Base-by-base conservation (phyloP, 2,888 invertebrate genomes). In the Amaurobius ferox region DNA sequence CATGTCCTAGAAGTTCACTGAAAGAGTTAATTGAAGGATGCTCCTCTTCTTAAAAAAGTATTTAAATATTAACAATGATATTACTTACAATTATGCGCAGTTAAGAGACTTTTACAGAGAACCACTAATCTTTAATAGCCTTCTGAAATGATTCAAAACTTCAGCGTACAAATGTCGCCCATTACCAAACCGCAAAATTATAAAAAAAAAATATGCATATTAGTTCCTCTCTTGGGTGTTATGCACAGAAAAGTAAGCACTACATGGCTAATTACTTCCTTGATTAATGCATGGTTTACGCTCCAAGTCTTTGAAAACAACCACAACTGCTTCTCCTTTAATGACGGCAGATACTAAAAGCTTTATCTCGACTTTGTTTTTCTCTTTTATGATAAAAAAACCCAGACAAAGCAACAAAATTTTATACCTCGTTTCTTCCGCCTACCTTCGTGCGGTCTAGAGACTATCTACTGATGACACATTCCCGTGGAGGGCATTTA, bases 401-500 rank as follows among this genome's bases (percentile, higher is more conserved):
- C n/a, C n/a, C 6, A 9, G 35, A 35, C 35, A 5, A 35, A 61
- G 61, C 44, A 71, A 30, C 74, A 23, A 28, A 40, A 61, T 29
- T 64, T 26, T n/a, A 3, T 16, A 28, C 28, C 67, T 44, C n/a
- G n/a, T n/a, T 66, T 48, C 64, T 44, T 68, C 68, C 30, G 48
- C 32, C 28, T 68, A 23, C 30, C 40, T 30, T 39, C 68, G 44
- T 48, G 30, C 13, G 28, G 13, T 66, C 66, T 29, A 28, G 61
- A 44, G 67, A 68, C 35, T 68, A 68, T 64, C 68, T 79, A 71
- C 39, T 79, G 70, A 39, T 79, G 79, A 79, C 79, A 79, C 61
- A 71, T 70, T 71, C 71, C 23, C 40, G 70, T 26, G 28, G 39
- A 32, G 28, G n/a, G 55, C 68, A 78, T 68, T 78, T 71, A 72